phyloP scores from a whole-genome alignment of 1,140 invertebrate species.

The Drosophila nannoptera region DNA sequence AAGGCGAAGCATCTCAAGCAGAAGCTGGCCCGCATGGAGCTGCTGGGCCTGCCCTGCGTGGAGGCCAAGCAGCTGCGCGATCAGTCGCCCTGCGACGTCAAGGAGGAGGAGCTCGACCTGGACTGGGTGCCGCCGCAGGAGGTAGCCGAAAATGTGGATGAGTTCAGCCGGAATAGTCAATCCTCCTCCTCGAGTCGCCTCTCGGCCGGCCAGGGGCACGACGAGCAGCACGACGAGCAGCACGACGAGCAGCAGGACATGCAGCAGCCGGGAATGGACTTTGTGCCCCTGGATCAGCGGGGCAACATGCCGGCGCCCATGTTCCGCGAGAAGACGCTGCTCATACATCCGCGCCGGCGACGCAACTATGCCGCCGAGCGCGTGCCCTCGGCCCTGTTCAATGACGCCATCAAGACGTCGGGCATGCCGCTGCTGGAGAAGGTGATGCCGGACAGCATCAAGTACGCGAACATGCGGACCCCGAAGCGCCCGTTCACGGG shows the following conservation, averaged over 20 bases:
- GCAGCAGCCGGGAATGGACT: slow-evolving; percentile 2
- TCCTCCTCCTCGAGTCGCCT: slow-evolving; percentile 3
- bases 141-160: slow-evolving; percentile 1
- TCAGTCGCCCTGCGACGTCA: slow-evolving; percentile 47
- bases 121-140: slow-evolving; percentile 68
- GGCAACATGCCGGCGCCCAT: slow-evolving; percentile 73
- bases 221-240: no score
- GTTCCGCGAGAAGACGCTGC: slow-evolving; percentile 61
- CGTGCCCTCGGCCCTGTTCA: slow-evolving; percentile 58
- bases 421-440: slow-evolving; percentile 57
- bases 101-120: slow-evolving; percentile 43
- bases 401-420: slow-evolving; percentile 44
- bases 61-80: slow-evolving; percentile 39
- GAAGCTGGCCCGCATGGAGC: slow-evolving; percentile 55
- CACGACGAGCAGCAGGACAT: no score
- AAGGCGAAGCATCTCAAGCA: slow-evolving; percentile 49
- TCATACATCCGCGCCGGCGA: slow-evolving; percentile 51
- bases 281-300: slow-evolving; percentile 22
- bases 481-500: slow-evolving; percentile 55
- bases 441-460: slow-evolving; percentile 43
- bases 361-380: slow-evolving; percentile 59
- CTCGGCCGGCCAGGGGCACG: slow-evolving; percentile 17
- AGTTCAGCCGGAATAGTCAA: neutral
- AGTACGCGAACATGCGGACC: slow-evolving; percentile 55
- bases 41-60: slow-evolving; percentile 65